Percentiles rank a stretch among this genome's conserved stretches.
phyloP scores from a whole-genome alignment of 2,797 vertebrate genomes.

The Leptodactylus fallax region DNA sequence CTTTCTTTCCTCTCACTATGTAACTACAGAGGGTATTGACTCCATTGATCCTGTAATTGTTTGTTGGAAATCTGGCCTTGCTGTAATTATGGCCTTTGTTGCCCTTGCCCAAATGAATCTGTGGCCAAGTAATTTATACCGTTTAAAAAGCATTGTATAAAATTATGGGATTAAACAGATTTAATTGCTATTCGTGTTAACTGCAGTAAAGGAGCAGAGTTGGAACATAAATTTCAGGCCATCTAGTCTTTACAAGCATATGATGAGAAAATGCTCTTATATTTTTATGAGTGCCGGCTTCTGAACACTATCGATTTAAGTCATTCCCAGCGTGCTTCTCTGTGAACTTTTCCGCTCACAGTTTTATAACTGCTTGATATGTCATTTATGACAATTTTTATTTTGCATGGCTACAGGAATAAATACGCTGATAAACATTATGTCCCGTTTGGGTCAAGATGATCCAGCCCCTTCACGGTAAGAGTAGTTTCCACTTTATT shows the following conservation, averaged over 20 bases:
- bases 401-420: constrained; percentile 82
- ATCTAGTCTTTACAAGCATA: constrained; percentile 60
- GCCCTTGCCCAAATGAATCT: constrained; percentile 56
- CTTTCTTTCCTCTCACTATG: not conserved
- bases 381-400: constrained; percentile 61
- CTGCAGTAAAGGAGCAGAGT: constrained; percentile 54
- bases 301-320: constrained; percentile 56
- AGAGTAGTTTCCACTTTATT: constrained; percentile 54
- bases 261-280: constrained; percentile 60
- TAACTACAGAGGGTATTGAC: constrained; percentile 28
- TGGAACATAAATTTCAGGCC: constrained; percentile 49
- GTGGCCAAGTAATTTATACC: constrained; percentile 51
- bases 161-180: constrained; percentile 55
- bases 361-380: constrained; percentile 38
- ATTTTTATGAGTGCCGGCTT: constrained; percentile 54
- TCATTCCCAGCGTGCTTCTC: constrained; percentile 26
- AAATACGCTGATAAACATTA: constrained; percentile 99
- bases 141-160: constrained; percentile 59
- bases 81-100: constrained; percentile 52
- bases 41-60: constrained; percentile 54
- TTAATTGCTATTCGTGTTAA: constrained; percentile 59
- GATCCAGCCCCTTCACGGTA: constrained; percentile 97
- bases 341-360: constrained; percentile 36
- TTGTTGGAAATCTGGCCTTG: constrained; percentile 50
- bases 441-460: constrained; percentile 97